A percentile compares a stretch with the other conserved stretches of the same genome.
These are phyloP conservation scores for Plebejus anna DNA, from an alignment of 2,888 invertebrate species.

Conservation along the genomic window DNA sequence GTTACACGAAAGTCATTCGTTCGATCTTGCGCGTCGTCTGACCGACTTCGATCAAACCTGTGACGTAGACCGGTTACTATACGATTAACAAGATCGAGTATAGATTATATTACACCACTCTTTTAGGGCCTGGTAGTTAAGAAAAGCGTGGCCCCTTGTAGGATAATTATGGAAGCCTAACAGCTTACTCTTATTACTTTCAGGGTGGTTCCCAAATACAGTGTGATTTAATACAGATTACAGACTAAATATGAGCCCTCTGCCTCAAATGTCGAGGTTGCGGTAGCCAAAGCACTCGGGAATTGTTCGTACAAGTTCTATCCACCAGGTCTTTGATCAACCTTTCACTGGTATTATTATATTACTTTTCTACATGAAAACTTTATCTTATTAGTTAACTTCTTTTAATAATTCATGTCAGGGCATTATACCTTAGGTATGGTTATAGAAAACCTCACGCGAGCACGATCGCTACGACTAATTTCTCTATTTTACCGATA, in stretches of 20 bases:
- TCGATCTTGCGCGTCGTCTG: slow-evolving; percentile 56
- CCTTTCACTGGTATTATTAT: no score
- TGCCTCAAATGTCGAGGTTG: no score
- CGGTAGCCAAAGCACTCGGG: no score
- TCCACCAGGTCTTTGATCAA: no score
- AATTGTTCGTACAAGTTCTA: no score
- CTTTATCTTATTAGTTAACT: background rate
- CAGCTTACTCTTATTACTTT: no score
- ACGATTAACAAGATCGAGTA: background rate
- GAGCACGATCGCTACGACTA: background rate
- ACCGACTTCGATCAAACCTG: slow-evolving; percentile 50
- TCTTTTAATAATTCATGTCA: background rate
- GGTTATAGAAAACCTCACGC: slow-evolving; percentile 23
- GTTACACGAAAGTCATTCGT: background rate
- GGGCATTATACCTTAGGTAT: background rate
- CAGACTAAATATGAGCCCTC: no score
- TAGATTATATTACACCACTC: no score
- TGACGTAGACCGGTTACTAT: slow-evolving; percentile 32
- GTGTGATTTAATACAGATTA: no score
- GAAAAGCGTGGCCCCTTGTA: no score
- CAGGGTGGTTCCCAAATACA: no score
- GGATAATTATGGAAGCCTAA: no score
- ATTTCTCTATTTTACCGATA: slow-evolving; percentile 19
- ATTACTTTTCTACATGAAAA: background rate
- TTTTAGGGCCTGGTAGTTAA: background rate